These are phyloP conservation scores for Himalopsyche tibetana DNA, from an alignment of 2,888 invertebrate genomes.

Conservation along the genomic window DNA sequence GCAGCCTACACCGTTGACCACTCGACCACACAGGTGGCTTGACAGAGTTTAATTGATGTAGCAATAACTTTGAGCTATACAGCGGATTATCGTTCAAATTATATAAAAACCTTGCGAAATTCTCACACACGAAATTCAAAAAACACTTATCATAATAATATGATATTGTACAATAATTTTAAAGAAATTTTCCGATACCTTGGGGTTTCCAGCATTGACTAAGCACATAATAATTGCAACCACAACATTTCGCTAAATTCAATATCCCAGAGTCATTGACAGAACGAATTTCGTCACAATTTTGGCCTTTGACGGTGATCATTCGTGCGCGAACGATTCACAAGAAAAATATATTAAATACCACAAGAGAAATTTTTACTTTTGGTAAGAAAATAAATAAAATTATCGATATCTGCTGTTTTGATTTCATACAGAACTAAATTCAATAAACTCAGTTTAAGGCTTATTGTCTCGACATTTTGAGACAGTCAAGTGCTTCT, in stretches of 20 bases:
- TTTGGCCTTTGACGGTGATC: not conserved
- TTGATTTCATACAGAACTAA: not conserved
- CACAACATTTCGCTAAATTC: not conserved
- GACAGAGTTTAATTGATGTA: no score
- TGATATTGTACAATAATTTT: not conserved
- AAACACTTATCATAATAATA: not conserved
- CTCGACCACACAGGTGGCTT: no score
- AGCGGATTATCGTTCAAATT: no score
- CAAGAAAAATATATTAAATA: not conserved
- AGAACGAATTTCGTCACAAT: not conserved
- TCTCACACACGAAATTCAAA: no score
- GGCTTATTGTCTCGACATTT: no score
- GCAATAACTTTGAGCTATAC: no score
- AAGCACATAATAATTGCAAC: not conserved
- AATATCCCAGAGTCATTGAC: not conserved
- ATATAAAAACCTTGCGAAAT: no score
- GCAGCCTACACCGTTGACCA: no score
- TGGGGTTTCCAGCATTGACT: not conserved
- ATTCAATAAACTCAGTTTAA: no score
- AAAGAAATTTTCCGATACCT: no score
- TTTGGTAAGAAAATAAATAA: not conserved
- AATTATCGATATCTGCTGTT: not conserved
- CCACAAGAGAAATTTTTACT: not conserved
- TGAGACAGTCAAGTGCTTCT: no score
- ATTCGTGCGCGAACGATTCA: not conserved